Percentiles rank a stretch among this genome's conserved stretches.
phyloP scores from a whole-genome alignment of 1,140 invertebrate genomes.

The Delia radicum region DNA sequence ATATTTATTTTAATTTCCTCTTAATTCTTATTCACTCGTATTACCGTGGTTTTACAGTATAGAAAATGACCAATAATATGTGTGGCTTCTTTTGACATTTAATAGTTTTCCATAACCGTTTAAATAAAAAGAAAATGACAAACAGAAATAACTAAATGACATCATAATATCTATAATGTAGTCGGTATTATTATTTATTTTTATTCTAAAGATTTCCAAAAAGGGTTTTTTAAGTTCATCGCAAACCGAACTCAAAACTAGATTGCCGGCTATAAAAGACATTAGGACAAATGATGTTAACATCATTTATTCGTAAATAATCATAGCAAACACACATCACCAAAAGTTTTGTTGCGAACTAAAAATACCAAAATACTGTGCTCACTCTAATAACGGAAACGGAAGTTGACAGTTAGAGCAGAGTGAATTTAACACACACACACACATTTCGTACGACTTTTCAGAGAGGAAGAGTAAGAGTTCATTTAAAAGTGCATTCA shows the following conservation, averaged over 20 bases:
- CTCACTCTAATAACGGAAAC: neutral
- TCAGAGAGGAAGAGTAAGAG: neutral
- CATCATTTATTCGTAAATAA: neutral
- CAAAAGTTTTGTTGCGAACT: neutral
- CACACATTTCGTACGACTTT: neutral
- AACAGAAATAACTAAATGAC: neutral
- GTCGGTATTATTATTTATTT: neutral
- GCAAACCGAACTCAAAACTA: too few relatives aligned
- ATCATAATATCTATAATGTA: neutral
- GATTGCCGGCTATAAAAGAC: neutral
- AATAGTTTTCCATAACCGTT: neutral
- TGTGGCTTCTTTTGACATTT: neutral
- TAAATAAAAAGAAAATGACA: neutral
- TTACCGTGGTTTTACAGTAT: neutral
- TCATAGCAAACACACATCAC: neutral
- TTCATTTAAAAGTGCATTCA: neutral
- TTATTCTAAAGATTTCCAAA: neutral
- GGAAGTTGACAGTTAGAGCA: neutral
- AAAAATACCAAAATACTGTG: neutral
- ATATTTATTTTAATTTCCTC: too few relatives aligned
- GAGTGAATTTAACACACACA: neutral
- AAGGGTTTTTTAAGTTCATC: neutral
- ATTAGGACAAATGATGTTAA: neutral
- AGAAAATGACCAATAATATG: neutral
- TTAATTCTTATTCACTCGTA: too few relatives aligned